These are phyloP conservation scores for Pluvialis apricaria DNA, from an alignment of 2,113 vertebrate genomes.

Conservation along the genomic window DNA sequence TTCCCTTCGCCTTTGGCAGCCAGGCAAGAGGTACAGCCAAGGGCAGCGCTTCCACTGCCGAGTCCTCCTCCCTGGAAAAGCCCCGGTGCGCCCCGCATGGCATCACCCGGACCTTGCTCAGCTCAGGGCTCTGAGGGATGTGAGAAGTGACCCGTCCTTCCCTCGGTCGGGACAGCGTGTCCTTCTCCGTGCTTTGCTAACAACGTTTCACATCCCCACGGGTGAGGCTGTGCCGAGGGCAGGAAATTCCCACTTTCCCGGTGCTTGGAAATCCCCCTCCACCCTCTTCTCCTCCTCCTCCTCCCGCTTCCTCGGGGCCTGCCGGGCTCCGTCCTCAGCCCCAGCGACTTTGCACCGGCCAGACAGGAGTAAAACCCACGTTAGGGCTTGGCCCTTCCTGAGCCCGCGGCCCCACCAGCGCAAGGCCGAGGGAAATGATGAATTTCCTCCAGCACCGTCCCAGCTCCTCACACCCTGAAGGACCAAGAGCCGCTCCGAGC, in stretches of 20 bases:
- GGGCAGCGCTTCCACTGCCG: neutral
- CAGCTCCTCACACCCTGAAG: neutral
- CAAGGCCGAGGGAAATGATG: neutral
- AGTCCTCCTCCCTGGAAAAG: neutral
- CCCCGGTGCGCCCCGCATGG: accelerated
- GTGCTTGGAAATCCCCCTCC: neutral
- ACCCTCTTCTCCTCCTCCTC: neutral
- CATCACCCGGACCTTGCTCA: neutral
- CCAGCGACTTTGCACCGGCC: accelerated
- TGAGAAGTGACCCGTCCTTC: neutral
- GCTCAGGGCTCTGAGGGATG: neutral
- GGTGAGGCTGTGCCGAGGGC: neutral
- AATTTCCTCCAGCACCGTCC: neutral
- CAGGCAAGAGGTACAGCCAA: accelerated
- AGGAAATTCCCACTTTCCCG: conserved; percentile 13
- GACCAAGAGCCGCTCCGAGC: neutral
- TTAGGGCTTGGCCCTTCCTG: neutral
- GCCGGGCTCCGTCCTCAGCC: neutral
- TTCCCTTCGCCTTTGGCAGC: neutral
- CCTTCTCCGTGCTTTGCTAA: neutral
- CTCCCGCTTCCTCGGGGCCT: neutral
- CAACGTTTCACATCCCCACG: neutral
- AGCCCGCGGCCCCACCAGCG: neutral
- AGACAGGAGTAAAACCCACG: neutral
- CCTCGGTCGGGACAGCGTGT: accelerated